These are phyloP conservation scores for Halcyon malimbica DNA, from an alignment of 2,113 vertebrate genomes.

Conservation along the genomic window DNA sequence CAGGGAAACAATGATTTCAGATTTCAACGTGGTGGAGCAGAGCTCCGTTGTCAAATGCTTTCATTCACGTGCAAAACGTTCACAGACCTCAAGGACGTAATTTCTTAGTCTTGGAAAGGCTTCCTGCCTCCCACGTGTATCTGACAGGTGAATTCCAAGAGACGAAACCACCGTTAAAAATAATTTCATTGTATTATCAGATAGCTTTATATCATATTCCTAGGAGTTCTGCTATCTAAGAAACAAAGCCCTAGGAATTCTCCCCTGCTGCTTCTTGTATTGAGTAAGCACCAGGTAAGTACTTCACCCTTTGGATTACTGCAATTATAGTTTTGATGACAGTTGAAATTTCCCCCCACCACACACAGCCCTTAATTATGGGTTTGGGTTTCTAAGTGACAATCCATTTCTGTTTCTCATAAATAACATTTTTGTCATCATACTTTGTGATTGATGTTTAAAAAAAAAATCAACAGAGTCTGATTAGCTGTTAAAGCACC, in stretches of 20 bases:
- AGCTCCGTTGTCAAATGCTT: not conserved
- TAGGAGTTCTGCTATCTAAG: not conserved
- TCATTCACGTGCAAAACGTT: not conserved
- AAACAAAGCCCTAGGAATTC: not conserved
- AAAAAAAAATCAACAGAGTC: not conserved
- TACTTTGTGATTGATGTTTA: not conserved
- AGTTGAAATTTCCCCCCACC: not conserved
- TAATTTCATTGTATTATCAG: not conserved
- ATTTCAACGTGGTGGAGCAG: not conserved
- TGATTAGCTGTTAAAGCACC: not conserved
- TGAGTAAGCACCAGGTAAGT: not conserved
- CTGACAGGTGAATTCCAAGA: not conserved
- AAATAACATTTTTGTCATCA: not conserved
- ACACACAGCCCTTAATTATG: not conserved
- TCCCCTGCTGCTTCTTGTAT: not conserved
- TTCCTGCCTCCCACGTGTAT: accelerated
- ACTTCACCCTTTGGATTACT: not conserved
- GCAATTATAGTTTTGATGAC: not conserved
- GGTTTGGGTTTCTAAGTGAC: not conserved
- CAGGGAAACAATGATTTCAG: not conserved
- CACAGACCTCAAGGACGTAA: not conserved
- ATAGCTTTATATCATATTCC: not conserved
- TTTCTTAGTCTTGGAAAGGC: not conserved
- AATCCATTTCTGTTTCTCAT: not conserved
- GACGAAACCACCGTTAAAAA: not conserved